Percentiles rank a stretch among this genome's conserved stretches.
These are phyloP conservation scores for Amiota minor DNA, from an alignment of 2,888 invertebrate species.

Conservation along the genomic window DNA sequence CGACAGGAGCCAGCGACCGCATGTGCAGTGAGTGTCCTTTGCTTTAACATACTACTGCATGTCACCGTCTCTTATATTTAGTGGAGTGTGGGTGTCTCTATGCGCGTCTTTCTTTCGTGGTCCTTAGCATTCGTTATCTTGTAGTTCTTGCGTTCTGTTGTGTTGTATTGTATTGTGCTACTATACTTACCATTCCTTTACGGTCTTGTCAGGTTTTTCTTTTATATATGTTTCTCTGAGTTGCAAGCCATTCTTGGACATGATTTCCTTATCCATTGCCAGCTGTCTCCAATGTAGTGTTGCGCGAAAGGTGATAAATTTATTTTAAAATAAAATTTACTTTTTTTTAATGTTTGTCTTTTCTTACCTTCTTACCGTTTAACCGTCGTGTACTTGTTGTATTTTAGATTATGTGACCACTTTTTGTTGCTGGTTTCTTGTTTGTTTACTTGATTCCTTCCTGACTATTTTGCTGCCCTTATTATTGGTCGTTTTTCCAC, in stretches of 20 bases:
- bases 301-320: slow-evolving; percentile 65
- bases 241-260: too few species aligned
- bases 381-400: too few species aligned
- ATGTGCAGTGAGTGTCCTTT: slow-evolving; percentile 10
- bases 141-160: not conserved
- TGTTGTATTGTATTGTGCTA: slow-evolving; percentile 16
- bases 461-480: too few species aligned
- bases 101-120: not conserved
- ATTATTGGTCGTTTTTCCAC: slow-evolving; percentile 15
- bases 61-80: not conserved
- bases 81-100: not conserved
- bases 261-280: not conserved
- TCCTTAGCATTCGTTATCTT: not conserved
- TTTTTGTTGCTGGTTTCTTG: slow-evolving; percentile 39
- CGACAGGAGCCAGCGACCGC: slow-evolving; percentile 10
- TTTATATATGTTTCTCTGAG: too few species aligned
- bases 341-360: slow-evolving; percentile 49
- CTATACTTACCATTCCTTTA: too few species aligned
- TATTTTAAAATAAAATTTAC: slow-evolving; percentile 67
- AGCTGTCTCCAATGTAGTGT: slow-evolving; percentile 20
- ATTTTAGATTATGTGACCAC: not conserved
- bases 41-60: not conserved
- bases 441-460: too few species aligned
- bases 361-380: not conserved
- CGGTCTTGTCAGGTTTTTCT: too few species aligned